Percentiles rank a stretch among this genome's conserved stretches.
Evolutionary conservation across 2,797 vertebrate genomes (phyloP).

Genomic region (Chiroxiphia lanceolata): DNA sequence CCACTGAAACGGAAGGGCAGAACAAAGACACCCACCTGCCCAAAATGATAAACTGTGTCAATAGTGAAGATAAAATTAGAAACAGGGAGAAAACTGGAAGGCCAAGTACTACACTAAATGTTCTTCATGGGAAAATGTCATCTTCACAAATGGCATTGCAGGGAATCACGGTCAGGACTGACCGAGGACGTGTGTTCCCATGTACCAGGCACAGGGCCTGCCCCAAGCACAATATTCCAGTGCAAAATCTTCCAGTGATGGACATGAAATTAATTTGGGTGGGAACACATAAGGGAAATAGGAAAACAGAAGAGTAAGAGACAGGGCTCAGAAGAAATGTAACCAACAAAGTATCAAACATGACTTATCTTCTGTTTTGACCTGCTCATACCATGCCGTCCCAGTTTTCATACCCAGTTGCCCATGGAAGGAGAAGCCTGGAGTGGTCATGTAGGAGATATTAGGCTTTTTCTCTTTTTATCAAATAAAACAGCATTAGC

Average conservation of each 20-base stretch:
- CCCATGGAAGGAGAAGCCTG: neutral
- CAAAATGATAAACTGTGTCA: neutral
- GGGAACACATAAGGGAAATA: rapidly evolving
- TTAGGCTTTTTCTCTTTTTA: neutral
- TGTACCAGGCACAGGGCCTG: neutral
- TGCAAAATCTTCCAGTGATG: neutral
- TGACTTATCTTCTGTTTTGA: neutral
- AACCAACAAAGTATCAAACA: neutral
- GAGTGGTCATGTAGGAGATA: neutral
- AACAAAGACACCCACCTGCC: neutral
- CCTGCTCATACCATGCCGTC: neutral
- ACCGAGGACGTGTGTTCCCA: rapidly evolving
- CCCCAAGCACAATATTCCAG: neutral
- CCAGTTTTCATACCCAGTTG: neutral
- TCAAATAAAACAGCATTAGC: neutral
- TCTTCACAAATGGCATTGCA: neutral
- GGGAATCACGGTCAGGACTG: neutral
- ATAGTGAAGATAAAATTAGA: neutral
- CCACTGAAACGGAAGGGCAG: neutral
- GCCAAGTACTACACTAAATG: neutral
- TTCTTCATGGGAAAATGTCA: neutral
- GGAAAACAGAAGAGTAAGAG: neutral
- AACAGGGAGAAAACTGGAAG: neutral
- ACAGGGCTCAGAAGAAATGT: neutral
- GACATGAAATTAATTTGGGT: neutral